Percentiles rank a stretch among this genome's conserved stretches.
Evolutionary conservation across 1,140 invertebrate genomes (phyloP).

Genomic region (Leptinotarsa undecemlineata): DNA sequence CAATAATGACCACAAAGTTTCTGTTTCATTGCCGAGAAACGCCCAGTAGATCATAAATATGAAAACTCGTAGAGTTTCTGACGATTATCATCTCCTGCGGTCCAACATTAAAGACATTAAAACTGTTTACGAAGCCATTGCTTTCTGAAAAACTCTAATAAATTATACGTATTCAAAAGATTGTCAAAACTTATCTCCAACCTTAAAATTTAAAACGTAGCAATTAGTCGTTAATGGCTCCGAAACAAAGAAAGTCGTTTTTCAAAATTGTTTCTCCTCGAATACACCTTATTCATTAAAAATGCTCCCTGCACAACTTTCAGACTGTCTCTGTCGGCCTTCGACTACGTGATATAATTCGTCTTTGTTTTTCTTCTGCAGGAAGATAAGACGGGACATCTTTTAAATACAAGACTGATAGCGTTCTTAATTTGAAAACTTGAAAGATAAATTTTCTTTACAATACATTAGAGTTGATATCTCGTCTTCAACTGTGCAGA

Average conservation of each 20-base stretch:
- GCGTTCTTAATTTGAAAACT: slow-evolving; percentile 50
- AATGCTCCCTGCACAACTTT: slow-evolving; percentile 29
- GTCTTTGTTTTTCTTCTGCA: slow-evolving; percentile 29
- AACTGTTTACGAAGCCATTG: slow-evolving; percentile 27
- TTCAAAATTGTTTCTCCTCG: slow-evolving; percentile 52
- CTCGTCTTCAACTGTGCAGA: too few species aligned
- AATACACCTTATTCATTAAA: slow-evolving; percentile 41
- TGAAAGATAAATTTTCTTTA: slow-evolving; percentile 50
- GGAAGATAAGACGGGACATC: slow-evolving; percentile 43
- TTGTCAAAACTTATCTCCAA: slow-evolving; percentile 49
- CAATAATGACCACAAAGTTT: too few species aligned
- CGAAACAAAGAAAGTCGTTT: slow-evolving; percentile 55
- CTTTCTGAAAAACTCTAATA: slow-evolving; percentile 43
- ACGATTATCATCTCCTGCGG: slow-evolving; percentile 10
- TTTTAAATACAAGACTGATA: slow-evolving; percentile 52
- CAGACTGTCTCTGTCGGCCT: slow-evolving; percentile 24
- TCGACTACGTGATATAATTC: not conserved
- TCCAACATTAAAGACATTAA: slow-evolving; percentile 25
- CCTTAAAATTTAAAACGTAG: slow-evolving; percentile 52
- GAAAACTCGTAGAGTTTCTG: not conserved
- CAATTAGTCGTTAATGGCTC: slow-evolving; percentile 53
- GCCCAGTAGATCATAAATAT: not conserved
- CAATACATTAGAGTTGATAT: not conserved
- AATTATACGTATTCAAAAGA: slow-evolving; percentile 47
- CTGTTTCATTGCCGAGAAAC: not conserved